Evolutionary conservation across 1,140 invertebrate genomes (phyloP), one percentile per base, ranked within the genome.

Genomic region (Dufourea novaeangliae): DNA sequence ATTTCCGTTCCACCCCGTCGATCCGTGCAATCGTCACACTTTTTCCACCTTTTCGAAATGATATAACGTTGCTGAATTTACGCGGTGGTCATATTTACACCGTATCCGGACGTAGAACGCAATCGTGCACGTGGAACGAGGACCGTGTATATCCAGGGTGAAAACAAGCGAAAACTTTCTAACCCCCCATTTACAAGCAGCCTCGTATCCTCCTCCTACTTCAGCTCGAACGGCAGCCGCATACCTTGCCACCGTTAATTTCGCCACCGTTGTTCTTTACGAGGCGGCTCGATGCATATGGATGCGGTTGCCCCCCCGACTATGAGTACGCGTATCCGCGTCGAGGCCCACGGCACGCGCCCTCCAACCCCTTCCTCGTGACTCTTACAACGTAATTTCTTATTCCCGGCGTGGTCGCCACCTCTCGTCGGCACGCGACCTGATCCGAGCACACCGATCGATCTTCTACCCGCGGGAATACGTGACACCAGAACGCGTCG

Each of bases 341-440:
- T 34, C 7, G 63, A 37, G 37, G 69, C 62, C 57, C 82, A 52
- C 27, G 82, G 83, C 83, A 85, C 83, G 83, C 73, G 81, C 73
- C 72, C n/a, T n/a, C n/a, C n/a, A n/a, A n/a, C n/a, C n/a, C n/a
- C n/a, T n/a, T n/a, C n/a, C n/a, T n/a, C n/a, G n/a, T n/a, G 27
- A 46, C 71, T 39, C 73, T 83, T 77, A 78, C 82, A 34, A 74
- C 41, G 66, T 84, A 84, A 85, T 85, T 81, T 85, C 83, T 84
- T 84, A 84, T 85, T 84, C 78, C 52, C 78, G 61, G 34, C 70
- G 52, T 72, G 82, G 77, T 83, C 59, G 68, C 83, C 81, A 81
- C 83, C 83, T 85, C 59, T 74, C 52, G 63, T 63, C 46, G 82
- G 61, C 78, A 84, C 82, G 78, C 82, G 81, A 84, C 79, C 57